Conservation (phyloP, 1,140 invertebrate genomes). For the Anadara kagoshimensis region DNA sequence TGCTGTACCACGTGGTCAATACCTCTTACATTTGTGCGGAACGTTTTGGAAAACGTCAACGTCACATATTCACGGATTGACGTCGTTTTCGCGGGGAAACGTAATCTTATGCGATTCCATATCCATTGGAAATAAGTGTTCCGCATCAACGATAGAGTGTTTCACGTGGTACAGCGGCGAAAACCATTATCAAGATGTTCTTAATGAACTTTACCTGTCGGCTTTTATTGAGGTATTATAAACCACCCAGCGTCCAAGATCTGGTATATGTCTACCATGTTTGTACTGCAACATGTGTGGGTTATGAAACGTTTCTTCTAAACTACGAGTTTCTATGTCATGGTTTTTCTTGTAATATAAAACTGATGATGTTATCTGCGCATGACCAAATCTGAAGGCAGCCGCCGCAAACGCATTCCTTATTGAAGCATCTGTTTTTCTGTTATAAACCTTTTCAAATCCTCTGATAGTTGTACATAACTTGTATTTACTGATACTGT, state of each 20-base stretch:
- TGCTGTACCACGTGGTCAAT: no score
- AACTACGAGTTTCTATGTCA: background rate
- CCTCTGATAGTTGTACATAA: background rate
- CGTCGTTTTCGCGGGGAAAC: no score
- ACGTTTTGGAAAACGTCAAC: no score
- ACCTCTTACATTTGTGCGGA: no score
- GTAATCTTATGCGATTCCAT: no score
- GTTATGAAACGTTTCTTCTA: constrained; percentile 10
- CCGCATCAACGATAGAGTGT: no score
- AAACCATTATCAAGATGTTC: no score
- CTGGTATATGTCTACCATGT: background rate
- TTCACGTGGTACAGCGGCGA: no score
- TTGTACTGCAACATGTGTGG: constrained; percentile 1
- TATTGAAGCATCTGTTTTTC: constrained; percentile 86
- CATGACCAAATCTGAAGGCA: constrained; percentile 94
- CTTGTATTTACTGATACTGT: background rate
- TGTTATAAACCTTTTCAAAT: constrained; percentile 81
- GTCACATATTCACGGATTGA: no score
- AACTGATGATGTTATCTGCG: constrained; percentile 61
- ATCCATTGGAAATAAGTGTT: no score
- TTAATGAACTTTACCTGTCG: no score
- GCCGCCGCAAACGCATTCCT: constrained; percentile 97
- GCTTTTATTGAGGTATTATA: no score
- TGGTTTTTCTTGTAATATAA: background rate
- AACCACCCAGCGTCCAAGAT: background rate